Evolutionary conservation across 2,888 invertebrate species (phyloP).

Genomic region (Conomelus anceps): DNA sequence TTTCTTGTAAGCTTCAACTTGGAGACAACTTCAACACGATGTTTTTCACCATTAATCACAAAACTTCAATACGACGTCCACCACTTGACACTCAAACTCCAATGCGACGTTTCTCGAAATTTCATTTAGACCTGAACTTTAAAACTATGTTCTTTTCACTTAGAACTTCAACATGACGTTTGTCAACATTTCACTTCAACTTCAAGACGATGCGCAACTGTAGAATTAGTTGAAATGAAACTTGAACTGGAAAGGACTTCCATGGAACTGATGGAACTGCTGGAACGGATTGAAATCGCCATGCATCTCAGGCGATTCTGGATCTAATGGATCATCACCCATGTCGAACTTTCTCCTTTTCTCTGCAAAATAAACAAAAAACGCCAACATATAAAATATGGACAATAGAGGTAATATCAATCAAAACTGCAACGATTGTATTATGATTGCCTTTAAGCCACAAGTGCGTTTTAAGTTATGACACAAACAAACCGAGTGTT

Average conservation of each 20-base stretch:
- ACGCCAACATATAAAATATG: not conserved
- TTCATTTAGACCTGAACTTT: not conserved
- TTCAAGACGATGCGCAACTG: not conserved
- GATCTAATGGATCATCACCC: conserved; percentile 95
- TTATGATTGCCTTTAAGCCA: no score
- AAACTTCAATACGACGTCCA: not conserved
- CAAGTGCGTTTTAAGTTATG: no score
- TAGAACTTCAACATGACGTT: not conserved
- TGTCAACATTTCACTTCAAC: not conserved
- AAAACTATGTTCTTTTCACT: no score
- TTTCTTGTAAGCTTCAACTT: no score
- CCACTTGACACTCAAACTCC: not conserved
- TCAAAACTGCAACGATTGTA: no score
- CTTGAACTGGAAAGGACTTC: conserved; percentile 91
- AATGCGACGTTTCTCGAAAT: not conserved
- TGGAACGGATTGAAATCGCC: conserved; percentile 61
- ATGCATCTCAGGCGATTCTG: conserved; percentile 64
- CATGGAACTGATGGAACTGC: conserved; percentile 73
- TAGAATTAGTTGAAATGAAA: conserved; percentile 81
- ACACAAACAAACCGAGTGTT: no score
- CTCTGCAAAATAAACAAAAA: conserved; percentile 52
- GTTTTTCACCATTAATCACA: no score
- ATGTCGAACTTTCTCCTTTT: conserved; percentile 90
- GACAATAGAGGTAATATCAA: no score
- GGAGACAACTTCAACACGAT: no score